Evolutionary conservation across 1,140 invertebrate species (phyloP).

Genomic region (Penaeus japonicus): DNA sequence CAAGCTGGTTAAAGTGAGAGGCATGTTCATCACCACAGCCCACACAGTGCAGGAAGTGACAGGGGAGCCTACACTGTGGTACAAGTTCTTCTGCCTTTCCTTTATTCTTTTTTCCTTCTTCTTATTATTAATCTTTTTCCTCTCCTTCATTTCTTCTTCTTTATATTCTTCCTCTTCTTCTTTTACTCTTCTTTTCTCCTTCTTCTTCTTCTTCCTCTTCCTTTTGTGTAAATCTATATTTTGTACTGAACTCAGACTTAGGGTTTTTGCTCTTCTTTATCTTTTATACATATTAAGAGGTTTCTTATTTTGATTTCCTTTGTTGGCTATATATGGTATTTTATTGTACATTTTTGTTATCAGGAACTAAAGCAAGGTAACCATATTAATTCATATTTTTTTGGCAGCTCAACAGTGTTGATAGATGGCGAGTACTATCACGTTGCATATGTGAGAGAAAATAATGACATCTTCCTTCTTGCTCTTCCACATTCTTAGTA

Average conservation of each 20-base stretch:
- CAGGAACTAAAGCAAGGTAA: neutral
- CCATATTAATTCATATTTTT: slow-evolving; percentile 44
- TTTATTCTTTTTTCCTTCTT: too few species aligned
- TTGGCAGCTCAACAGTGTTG: slow-evolving; percentile 61
- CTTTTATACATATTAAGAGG: neutral
- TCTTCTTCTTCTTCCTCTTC: too few species aligned
- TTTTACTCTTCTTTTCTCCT: too few species aligned
- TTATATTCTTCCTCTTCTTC: too few species aligned
- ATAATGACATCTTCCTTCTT: slow-evolving; percentile 61
- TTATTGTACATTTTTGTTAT: too few species aligned
- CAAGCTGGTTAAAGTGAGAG: slow-evolving; percentile 62
- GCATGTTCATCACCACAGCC: slow-evolving; percentile 64
- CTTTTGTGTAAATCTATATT: too few species aligned
- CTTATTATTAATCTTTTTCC: too few species aligned
- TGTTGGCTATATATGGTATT: neutral
- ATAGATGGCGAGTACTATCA: slow-evolving; percentile 60
- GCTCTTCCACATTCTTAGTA: slow-evolving; percentile 61
- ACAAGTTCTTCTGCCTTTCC: neutral
- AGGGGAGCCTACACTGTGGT: slow-evolving; percentile 45
- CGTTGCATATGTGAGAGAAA: slow-evolving; percentile 61
- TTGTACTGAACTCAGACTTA: too few species aligned
- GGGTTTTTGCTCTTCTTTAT: neutral
- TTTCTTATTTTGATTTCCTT: neutral
- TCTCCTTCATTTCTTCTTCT: too few species aligned
- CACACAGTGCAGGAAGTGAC: slow-evolving; percentile 63